phyloP scores from a whole-genome alignment of 2,113 vertebrate genomes.

The Thymallus thymallus region DNA sequence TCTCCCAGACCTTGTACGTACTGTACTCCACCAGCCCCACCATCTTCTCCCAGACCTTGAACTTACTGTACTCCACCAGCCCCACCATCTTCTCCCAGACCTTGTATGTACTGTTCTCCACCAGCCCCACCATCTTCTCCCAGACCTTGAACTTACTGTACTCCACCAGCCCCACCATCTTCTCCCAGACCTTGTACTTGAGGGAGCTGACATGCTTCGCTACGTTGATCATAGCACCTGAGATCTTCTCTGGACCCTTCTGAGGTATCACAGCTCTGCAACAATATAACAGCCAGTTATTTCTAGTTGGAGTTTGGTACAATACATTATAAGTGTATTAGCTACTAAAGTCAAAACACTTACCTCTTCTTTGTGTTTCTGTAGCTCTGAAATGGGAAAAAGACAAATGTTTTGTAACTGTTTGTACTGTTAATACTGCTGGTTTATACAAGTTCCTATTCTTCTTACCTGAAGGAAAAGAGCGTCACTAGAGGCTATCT shows the following conservation, averaged over 20 bases:
- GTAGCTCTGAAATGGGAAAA: slow-evolving; percentile 68
- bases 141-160: slow-evolving; percentile 74
- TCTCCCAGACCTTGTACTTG: slow-evolving; percentile 75
- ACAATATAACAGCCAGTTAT: neutral
- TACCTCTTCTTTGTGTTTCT: slow-evolving; percentile 70
- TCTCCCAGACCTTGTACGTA: too few species aligned
- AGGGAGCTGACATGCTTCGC: slow-evolving; percentile 71
- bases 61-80: too few species aligned
- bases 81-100: too few species aligned
- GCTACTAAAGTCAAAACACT: neutral
- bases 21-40: too few species aligned
- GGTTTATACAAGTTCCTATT: too few species aligned
- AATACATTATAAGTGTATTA: neutral
- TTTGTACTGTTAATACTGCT: too few species aligned
- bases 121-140: too few species aligned
- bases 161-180: slow-evolving; percentile 70
- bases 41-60: too few species aligned
- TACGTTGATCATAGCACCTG: slow-evolving; percentile 68
- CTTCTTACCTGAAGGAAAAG: slow-evolving; percentile 67
- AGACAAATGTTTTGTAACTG: neutral
- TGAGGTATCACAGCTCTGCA: slow-evolving; percentile 63
- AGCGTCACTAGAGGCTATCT: slow-evolving; percentile 57
- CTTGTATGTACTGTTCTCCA: too few species aligned
- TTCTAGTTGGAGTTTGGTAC: neutral
- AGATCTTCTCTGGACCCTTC: slow-evolving; percentile 61